These are phyloP conservation scores for Pelodiscus sinensis DNA, from an alignment of 2,113 vertebrate genomes.

Conservation along the genomic window DNA sequence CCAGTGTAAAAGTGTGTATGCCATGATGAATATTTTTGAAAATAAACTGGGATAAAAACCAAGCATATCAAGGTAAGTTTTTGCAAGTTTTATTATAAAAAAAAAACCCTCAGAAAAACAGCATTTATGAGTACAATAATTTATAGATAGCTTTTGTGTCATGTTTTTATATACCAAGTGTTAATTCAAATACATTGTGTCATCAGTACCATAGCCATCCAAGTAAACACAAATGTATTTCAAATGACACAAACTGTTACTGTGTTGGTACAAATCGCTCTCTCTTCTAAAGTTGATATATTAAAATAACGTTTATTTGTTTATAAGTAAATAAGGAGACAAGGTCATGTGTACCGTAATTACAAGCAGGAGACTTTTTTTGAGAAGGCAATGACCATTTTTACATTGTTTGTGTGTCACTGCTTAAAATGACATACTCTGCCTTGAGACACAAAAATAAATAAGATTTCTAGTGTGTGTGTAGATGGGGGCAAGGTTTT, in stretches of 20 bases:
- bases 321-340: slow-evolving; percentile 63
- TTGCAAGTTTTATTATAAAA: slow-evolving; percentile 64
- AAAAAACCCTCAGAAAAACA: slow-evolving; percentile 72
- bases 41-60: background rate
- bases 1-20: background rate
- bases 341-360: slow-evolving; percentile 46
- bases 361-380: slow-evolving; percentile 48
- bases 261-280: slow-evolving; percentile 62
- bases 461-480: background rate
- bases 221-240: slow-evolving; percentile 38
- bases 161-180: background rate
- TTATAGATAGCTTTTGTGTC: slow-evolving; percentile 21
- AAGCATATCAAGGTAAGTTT: background rate
- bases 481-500: background rate
- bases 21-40: rapidly evolving
- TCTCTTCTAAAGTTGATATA: slow-evolving; percentile 71
- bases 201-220: background rate
- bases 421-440: slow-evolving; percentile 37
- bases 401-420: slow-evolving; percentile 58
- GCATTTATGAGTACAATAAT: slow-evolving; percentile 47
- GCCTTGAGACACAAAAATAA: background rate
- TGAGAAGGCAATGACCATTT: slow-evolving; percentile 49
- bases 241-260: slow-evolving; percentile 16
- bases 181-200: slow-evolving; percentile 17
- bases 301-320: slow-evolving; percentile 69